phyloP scores from a whole-genome alignment of 2,113 vertebrate genomes.

The Salvelinus sp. region DNA sequence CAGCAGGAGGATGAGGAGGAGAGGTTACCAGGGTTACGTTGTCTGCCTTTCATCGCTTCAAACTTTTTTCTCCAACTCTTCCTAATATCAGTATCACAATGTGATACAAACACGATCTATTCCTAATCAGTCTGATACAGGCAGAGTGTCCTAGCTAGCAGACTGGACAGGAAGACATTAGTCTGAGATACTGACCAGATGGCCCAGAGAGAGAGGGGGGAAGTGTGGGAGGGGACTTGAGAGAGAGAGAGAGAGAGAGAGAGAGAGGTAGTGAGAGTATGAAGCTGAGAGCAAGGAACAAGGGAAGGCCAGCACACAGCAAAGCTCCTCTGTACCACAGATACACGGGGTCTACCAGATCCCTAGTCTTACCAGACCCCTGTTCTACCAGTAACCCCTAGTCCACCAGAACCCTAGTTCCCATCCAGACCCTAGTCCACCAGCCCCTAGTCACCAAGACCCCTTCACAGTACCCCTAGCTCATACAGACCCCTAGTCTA shows the following conservation, averaged over 20 bases:
- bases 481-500: too few species aligned
- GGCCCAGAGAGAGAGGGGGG: constrained; percentile 43
- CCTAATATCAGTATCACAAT: constrained; percentile 18
- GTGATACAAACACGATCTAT: constrained; percentile 19
- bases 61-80: constrained; percentile 14
- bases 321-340: too few species aligned
- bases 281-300: not conserved
- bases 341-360: too few species aligned
- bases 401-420: too few species aligned
- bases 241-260: constrained; percentile 9
- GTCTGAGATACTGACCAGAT: constrained; percentile 63
- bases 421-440: too few species aligned
- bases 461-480: too few species aligned
- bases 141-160: constrained; percentile 8
- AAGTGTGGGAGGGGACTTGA: too few species aligned
- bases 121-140: constrained; percentile 2
- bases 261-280: too few species aligned
- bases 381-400: too few species aligned
- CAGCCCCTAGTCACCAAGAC: too few species aligned
- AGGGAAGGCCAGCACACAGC: too few species aligned
- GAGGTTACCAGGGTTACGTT: constrained; percentile 49
- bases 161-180: constrained; percentile 56
- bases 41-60: constrained; percentile 66
- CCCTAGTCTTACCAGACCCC: too few species aligned
- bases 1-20: constrained; percentile 9